Evolutionary conservation across 2,797 vertebrate genomes (phyloP), one percentile per base, ranked within the genome.

Genomic region (Oreochromis grahami): DNA sequence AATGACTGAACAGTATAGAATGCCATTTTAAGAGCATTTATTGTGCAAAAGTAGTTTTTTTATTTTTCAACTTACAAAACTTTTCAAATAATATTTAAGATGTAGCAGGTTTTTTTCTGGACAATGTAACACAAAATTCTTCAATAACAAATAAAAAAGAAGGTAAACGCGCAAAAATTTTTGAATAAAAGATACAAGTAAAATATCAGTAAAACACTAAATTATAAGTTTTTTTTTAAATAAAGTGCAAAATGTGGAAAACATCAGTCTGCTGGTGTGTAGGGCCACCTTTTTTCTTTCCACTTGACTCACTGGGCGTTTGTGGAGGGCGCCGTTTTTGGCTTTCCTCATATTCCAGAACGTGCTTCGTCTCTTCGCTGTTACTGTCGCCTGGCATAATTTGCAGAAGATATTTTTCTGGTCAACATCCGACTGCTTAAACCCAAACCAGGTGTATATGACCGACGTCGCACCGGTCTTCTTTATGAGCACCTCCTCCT

Each of bases 391-490:
- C 12, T 21, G 0, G 2, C 4, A 14, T 53, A 1, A 53, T 53
- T 53, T 53, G 21, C 12, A 53, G 52, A 53, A 14, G 21, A 53
- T 26, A 26, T 26, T 53, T 13, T 24, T 24, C 21, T 2, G 21
- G 0, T 53, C 14, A 53, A 53, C 6, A 53, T 53, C 21, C 2
- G 0, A 14, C 52, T 55, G 52, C 21, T 55, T 26, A 55, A 26
- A 55, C 52, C 52, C 52, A 55, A 55, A 55, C 21, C 21, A 55
- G 21, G 12, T 55, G 21, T 6, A 53, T 24, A 24, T 53, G 21
- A 53, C 52, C 1, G 52, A 24, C 6, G 3, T 12, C 0, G 1
- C 51, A 24, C 1, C 0, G 0, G 4, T 7, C 52, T 8, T 12
- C 52, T 55, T 55, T 55, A 55, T 55, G 52, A 55, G 52, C 52